Conservation (phyloP, 2,888 invertebrate genomes). For the Hydropsyche betteni region DNA sequence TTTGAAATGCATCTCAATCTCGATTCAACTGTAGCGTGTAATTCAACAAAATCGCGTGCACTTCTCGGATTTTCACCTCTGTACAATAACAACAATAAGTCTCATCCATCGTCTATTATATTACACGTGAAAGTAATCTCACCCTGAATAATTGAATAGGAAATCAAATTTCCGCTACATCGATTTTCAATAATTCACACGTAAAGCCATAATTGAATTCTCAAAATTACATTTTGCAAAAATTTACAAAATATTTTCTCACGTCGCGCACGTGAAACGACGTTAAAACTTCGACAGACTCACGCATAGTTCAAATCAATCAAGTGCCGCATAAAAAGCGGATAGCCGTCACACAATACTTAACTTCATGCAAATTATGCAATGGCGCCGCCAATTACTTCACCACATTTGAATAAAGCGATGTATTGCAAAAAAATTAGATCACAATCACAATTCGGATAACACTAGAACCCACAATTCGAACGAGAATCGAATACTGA, state of each 20-base stretch:
- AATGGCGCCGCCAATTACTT: too few species aligned
- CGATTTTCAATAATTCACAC: neutral
- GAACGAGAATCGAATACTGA: constrained; percentile 10
- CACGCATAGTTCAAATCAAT: constrained; percentile 4
- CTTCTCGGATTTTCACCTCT: constrained; percentile 25
- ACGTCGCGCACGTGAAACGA: neutral
- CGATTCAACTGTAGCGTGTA: neutral
- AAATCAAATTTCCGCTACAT: neutral
- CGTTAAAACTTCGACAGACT: neutral
- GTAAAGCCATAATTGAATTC: too few species aligned
- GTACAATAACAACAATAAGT: constrained; percentile 18
- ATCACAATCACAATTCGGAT: too few species aligned
- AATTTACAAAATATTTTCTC: too few species aligned
- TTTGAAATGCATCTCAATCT: constrained; percentile 25
- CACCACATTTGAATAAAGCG: too few species aligned
- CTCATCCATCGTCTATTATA: neutral
- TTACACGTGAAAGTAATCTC: constrained; percentile 23
- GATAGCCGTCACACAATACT: neutral
- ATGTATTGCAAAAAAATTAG: too few species aligned
- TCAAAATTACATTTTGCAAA: too few species aligned
- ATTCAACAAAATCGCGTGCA: constrained; percentile 18
- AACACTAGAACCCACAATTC: neutral
- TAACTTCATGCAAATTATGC: constrained; percentile 2
- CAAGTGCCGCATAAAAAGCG: neutral
- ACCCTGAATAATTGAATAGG: constrained; percentile 21